These are phyloP conservation scores for Lasioglossum pauxillum DNA, from an alignment of 2,888 invertebrate genomes.

Conservation along the genomic window DNA sequence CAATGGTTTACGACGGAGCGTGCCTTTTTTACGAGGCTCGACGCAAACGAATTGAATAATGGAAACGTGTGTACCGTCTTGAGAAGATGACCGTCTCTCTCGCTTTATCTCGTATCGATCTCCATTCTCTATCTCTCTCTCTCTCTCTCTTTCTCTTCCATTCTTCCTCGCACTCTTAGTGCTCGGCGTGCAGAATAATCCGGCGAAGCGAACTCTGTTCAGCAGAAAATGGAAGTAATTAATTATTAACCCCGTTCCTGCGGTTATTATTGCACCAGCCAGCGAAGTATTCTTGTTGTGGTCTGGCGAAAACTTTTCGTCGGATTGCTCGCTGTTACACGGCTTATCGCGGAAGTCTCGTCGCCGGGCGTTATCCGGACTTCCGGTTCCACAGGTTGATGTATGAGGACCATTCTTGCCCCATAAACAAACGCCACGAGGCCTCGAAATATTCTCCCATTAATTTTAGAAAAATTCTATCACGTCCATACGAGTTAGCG, in stretches of 20 bases:
- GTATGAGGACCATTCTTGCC: neutral
- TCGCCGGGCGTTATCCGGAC: slow-evolving; percentile 19
- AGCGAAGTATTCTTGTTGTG: slow-evolving; percentile 9
- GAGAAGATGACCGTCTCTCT: slow-evolving; percentile 19
- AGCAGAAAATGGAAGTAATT: slow-evolving; percentile 40
- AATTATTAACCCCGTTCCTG: slow-evolving; percentile 47
- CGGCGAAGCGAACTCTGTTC: neutral
- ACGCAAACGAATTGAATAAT: slow-evolving; percentile 16
- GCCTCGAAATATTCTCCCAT: neutral
- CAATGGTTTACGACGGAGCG: neutral
- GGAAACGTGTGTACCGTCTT: neutral
- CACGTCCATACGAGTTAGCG: neutral
- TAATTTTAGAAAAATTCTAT: neutral
- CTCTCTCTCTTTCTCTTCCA: neutral
- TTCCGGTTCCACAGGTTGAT: slow-evolving; percentile 14
- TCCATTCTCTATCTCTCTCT: neutral
- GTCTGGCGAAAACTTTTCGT: slow-evolving; percentile 4
- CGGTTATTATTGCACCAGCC: slow-evolving; percentile 18
- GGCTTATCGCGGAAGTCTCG: slow-evolving; percentile 23
- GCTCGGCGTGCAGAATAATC: neutral
- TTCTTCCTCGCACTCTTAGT: neutral
- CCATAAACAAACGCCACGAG: neutral
- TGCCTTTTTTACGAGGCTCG: neutral
- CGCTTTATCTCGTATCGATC: neutral
- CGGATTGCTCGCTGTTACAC: slow-evolving; percentile 17